phyloP scores from a whole-genome alignment of 2,113 vertebrate species.

The Emydocephalus ijimae region DNA sequence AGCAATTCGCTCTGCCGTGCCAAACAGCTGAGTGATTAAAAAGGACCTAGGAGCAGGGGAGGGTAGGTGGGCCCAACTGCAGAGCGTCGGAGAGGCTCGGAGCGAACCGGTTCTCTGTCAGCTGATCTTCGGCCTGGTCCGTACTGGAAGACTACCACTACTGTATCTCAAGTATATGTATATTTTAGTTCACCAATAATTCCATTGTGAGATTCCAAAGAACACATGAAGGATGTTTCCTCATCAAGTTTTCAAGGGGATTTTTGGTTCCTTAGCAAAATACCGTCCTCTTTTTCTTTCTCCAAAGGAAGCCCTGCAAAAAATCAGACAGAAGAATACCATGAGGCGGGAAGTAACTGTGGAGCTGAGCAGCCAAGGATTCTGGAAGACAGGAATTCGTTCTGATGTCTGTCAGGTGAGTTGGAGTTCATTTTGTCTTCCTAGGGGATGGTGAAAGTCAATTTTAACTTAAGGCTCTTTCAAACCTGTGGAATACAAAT shows the following conservation, averaged over 20 bases:
- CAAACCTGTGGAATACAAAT: neutral
- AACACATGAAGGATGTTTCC: neutral
- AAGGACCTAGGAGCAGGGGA: no score
- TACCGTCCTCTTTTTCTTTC: neutral
- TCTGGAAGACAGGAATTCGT: slow-evolving; percentile 98
- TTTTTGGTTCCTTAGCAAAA: neutral
- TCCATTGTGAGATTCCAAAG: neutral
- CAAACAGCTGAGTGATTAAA: no score
- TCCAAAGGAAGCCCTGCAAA: slow-evolving; percentile 92
- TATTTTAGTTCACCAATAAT: neutral
- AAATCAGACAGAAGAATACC: slow-evolving; percentile 98
- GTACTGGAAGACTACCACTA: no score
- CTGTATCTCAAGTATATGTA: no score
- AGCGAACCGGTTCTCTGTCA: no score
- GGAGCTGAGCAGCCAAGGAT: slow-evolving; percentile 96
- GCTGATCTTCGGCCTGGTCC: no score
- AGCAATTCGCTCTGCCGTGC: no score
- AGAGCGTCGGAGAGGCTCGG: no score
- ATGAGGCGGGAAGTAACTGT: slow-evolving; percentile 98
- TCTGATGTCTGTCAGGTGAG: slow-evolving; percentile 97
- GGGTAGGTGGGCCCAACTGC: no score
- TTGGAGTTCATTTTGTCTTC: neutral
- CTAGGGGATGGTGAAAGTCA: neutral
- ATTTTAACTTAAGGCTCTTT: neutral
- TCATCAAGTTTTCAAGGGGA: neutral